Conservation (phyloP, 1,140 invertebrate genomes). For the Diachasma alloeum region DNA sequence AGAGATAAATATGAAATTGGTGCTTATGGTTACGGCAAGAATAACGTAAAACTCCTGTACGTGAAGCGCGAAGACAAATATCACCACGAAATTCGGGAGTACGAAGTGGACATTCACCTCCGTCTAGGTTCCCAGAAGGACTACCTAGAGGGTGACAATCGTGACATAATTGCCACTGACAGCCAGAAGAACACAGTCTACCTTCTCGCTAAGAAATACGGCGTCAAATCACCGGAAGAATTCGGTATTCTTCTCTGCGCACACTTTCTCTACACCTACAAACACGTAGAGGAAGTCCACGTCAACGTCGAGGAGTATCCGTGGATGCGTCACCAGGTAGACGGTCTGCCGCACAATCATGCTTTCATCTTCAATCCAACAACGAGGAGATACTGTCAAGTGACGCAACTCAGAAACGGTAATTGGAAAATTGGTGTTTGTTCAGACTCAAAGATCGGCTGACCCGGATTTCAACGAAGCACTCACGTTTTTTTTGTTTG, state of each 20-base stretch:
- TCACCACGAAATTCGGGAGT: constrained; percentile 74
- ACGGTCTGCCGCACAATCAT: constrained; percentile 73
- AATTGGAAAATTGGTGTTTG: constrained; percentile 39
- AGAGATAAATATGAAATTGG: constrained; percentile 68
- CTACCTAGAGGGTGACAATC: constrained; percentile 72
- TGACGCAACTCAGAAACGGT: constrained; percentile 72
- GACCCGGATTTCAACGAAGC: constrained; percentile 1
- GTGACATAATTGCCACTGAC: constrained; percentile 80
- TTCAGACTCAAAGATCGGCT: background rate
- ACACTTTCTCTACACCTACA: constrained; percentile 78
- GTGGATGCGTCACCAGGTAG: constrained; percentile 72
- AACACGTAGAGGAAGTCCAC: constrained; percentile 73
- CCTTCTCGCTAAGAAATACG: constrained; percentile 78
- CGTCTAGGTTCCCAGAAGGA: constrained; percentile 75
- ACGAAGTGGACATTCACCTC: constrained; percentile 76
- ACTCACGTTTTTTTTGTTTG: constrained; percentile 9
- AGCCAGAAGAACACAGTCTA: constrained; percentile 87
- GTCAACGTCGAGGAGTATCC: constrained; percentile 76
- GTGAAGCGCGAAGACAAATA: constrained; percentile 70
- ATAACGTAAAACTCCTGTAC: constrained; percentile 76
- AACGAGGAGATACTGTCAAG: constrained; percentile 71
- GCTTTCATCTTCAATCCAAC: constrained; percentile 76
- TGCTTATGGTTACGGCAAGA: constrained; percentile 78
- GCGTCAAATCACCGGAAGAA: constrained; percentile 76
- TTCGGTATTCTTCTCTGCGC: constrained; percentile 75